These are phyloP conservation scores for Lepidotrigona ventralis DNA, from an alignment of 1,140 invertebrate genomes.

Conservation along the genomic window DNA sequence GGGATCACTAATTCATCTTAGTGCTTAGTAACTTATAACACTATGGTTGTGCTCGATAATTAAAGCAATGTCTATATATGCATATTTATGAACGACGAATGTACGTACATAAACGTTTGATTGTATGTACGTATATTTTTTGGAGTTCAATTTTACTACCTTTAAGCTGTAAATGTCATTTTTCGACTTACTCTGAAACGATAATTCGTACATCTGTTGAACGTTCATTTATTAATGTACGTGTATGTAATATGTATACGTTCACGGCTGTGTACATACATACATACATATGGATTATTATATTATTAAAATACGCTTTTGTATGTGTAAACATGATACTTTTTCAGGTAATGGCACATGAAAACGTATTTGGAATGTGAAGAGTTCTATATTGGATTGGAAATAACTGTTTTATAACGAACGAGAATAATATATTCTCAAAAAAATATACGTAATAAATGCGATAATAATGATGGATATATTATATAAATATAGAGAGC, in stretches of 20 bases:
- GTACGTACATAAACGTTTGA: conserved; percentile 1
- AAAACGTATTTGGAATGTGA: conserved; percentile 39
- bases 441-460: conserved; percentile 27
- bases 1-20: conserved; percentile 49
- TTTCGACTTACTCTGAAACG: conserved; percentile 20
- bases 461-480: conserved; percentile 51
- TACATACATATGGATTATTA: conserved; percentile 35
- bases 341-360: conserved; percentile 55
- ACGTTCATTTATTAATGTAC: conserved; percentile 34
- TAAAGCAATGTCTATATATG: conserved; percentile 49
- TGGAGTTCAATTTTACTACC: conserved; percentile 27
- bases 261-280: conserved; percentile 33
- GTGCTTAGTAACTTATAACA: conserved; percentile 46
- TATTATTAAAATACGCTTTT: conserved; percentile 58
- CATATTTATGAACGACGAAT: conserved; percentile 15
- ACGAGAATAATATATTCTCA: conserved; percentile 67
- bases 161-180: conserved; percentile 52
- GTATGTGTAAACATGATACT: conserved; percentile 52
- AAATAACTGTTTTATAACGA: conserved; percentile 61
- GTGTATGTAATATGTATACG: conserved; percentile 47
- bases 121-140: conserved; percentile 15
- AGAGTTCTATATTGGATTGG: conserved; percentile 52
- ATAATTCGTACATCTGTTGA: conserved; percentile 41
- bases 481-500: conserved; percentile 45
- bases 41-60: conserved; percentile 60